phyloP scores from a whole-genome alignment of 2,113 vertebrate genomes.

The Pollimyrus isidori region DNA sequence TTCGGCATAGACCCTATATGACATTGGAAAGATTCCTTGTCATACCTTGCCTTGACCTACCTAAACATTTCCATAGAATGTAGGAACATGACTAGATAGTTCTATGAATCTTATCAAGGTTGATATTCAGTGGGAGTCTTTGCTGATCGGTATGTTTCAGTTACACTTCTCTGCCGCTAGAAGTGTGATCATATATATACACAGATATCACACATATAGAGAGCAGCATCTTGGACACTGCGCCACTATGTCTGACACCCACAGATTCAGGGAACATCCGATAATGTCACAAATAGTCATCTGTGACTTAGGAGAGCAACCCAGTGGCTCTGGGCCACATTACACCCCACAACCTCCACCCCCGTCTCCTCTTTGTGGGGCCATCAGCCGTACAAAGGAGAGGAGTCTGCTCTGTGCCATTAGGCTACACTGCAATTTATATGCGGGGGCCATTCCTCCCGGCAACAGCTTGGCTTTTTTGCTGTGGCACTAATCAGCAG shows the following conservation, averaged over 20 bases:
- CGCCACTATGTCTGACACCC: not conserved
- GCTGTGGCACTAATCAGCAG: not conserved
- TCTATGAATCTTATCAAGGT: not conserved
- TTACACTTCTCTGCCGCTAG: not conserved
- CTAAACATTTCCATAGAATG: not conserved
- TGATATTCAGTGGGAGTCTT: not conserved
- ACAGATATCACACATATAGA: not conserved
- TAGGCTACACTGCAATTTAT: constrained; percentile 42
- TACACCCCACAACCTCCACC: constrained; percentile 53
- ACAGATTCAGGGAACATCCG: not conserved
- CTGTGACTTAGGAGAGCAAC: not conserved
- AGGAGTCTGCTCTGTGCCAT: constrained; percentile 53
- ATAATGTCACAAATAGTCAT: not conserved
- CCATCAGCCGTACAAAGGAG: constrained; percentile 40
- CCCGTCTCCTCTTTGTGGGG: constrained; percentile 21
- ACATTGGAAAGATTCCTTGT: not conserved
- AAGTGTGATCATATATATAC: not conserved
- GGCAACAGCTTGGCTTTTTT: not conserved
- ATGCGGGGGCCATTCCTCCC: constrained; percentile 45
- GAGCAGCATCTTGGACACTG: not conserved
- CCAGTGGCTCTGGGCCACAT: constrained; percentile 22
- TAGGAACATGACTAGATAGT: not conserved
- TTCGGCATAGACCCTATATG: not conserved
- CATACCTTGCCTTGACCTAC: not conserved
- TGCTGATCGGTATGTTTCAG: not conserved